Evolutionary conservation across 53 echinoderm and acorn worm genomes (phyloP).

Genomic region (Holothuria leucospilota): DNA sequence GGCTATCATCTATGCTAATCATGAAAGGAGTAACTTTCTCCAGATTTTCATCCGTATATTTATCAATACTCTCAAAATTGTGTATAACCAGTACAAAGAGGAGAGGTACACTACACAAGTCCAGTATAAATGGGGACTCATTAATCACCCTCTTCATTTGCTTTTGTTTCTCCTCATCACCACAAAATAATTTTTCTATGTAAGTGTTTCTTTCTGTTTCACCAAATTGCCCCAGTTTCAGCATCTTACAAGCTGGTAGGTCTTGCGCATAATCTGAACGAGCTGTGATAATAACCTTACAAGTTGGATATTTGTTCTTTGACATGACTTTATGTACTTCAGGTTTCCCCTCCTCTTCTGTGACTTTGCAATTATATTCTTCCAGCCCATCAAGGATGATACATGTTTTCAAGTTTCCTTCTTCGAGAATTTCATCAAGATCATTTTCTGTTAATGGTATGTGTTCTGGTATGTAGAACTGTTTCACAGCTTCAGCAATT

Average conservation of each 20-base stretch:
- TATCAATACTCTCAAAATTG: background rate
- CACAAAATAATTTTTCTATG: background rate
- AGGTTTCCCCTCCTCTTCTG: background rate
- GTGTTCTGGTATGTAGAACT: background rate
- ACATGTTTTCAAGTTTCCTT: background rate
- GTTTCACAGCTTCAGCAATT: background rate
- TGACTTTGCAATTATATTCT: background rate
- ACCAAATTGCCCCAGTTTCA: background rate
- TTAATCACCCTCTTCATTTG: no score
- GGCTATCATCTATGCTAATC: background rate
- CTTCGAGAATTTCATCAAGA: background rate
- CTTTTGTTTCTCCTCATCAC: background rate
- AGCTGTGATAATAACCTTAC: background rate
- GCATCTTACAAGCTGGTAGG: background rate
- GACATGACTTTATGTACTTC: background rate
- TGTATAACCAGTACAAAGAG: slow-evolving; percentile 9
- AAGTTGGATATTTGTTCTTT: background rate
- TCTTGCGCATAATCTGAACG: background rate
- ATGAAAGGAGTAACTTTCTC: background rate
- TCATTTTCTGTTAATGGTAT: background rate
- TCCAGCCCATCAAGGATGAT: slow-evolving; percentile 7
- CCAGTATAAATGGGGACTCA: background rate
- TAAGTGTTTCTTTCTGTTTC: no score
- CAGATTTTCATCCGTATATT: background rate
- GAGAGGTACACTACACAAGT: background rate